Conservation (phyloP, 2,797 vertebrate genomes). For the Eospalax fontanierii region DNA sequence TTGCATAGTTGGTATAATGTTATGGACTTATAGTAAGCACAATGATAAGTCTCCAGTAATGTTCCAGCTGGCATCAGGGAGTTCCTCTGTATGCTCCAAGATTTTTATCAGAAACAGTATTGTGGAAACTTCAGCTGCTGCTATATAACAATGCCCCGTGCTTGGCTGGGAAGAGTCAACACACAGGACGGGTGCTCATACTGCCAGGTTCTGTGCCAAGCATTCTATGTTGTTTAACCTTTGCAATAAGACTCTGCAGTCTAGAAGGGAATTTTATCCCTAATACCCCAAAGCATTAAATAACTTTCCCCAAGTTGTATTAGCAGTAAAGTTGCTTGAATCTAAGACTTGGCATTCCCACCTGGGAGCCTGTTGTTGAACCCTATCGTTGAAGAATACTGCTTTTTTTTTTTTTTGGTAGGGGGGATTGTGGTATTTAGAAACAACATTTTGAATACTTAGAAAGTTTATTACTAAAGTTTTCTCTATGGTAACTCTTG, state of each 20-base stretch:
- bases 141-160: neutral
- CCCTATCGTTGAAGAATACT: too few species aligned
- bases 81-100: constrained; percentile 27
- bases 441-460: too few species aligned
- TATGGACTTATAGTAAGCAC: neutral
- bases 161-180: constrained; percentile 54
- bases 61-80: constrained; percentile 47
- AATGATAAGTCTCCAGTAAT: constrained; percentile 49
- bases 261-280: constrained; percentile 36
- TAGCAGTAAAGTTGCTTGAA: constrained; percentile 11
- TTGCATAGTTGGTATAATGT: neutral
- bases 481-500: too few species aligned
- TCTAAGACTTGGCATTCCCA: constrained; percentile 17
- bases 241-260: neutral
- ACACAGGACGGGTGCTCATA: neutral
- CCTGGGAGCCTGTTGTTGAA: neutral
- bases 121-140: constrained; percentile 37
- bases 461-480: too few species aligned
- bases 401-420: too few species aligned
- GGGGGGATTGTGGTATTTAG: too few species aligned
- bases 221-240: constrained; percentile 52
- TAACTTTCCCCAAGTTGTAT: constrained; percentile 14
- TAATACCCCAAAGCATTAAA: neutral
- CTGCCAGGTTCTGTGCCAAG: constrained; percentile 24
- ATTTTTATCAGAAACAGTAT: constrained; percentile 50